Conservation (phyloP, 2,888 invertebrate species). For the Tenthredo notha region DNA sequence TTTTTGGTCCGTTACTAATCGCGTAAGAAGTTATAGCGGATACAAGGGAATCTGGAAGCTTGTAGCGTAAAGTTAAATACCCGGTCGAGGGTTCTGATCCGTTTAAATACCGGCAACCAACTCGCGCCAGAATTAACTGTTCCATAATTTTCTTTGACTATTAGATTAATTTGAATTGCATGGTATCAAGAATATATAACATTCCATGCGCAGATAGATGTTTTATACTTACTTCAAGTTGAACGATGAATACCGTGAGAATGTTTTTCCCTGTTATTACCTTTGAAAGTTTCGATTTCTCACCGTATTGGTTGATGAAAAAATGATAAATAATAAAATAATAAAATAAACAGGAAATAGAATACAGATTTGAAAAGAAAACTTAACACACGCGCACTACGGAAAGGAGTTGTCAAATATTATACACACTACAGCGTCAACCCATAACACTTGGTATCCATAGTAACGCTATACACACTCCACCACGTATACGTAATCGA, state of each 20-base stretch:
- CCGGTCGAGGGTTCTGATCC: conserved; percentile 6
- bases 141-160: background rate
- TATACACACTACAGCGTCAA: background rate
- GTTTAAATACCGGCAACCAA: background rate
- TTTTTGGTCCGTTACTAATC: background rate
- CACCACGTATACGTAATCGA: conserved; percentile 25
- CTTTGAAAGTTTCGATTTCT: background rate
- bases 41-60: background rate
- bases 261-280: background rate
- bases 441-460: conserved; percentile 48
- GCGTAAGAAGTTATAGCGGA: conserved; percentile 14
- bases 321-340: background rate
- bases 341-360: background rate
- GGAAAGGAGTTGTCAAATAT: conserved; percentile 9
- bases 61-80: background rate
- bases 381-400: conserved; percentile 7
- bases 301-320: too few species aligned
- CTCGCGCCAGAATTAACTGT: background rate
- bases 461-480: conserved; percentile 37
- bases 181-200: background rate
- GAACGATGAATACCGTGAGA: background rate
- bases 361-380: background rate
- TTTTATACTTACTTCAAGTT: conserved; percentile 20
- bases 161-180: background rate
- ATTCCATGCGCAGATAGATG: background rate